A percentile compares a stretch with the other conserved stretches of the same genome.
Evolutionary conservation across 2,888 invertebrate genomes (phyloP).

Genomic region (Netelia inedita): DNA sequence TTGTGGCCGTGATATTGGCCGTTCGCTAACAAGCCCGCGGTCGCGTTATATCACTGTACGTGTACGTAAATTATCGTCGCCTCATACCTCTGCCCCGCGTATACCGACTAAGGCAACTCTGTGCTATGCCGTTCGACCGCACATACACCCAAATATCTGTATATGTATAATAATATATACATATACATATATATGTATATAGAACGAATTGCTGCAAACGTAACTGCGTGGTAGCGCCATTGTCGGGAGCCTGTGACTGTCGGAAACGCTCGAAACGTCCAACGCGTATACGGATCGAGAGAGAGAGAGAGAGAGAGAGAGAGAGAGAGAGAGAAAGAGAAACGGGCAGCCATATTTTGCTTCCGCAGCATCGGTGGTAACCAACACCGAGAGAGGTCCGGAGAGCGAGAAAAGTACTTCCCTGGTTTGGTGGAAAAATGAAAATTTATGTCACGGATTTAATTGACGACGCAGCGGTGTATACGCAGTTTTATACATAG

Average conservation of each 20-base stretch:
- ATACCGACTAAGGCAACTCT: slow-evolving; percentile 32
- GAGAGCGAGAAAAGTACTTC: not conserved
- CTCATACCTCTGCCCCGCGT: slow-evolving; percentile 2
- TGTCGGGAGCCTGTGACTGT: slow-evolving; percentile 11
- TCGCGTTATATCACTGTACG: slow-evolving; percentile 61
- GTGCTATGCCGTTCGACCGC: slow-evolving; percentile 9
- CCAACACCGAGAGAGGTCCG: not conserved
- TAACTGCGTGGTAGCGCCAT: slow-evolving; percentile 19
- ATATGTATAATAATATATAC: not conserved
- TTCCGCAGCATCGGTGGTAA: not conserved
- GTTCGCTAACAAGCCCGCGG: slow-evolving; percentile 65
- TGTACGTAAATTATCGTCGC: slow-evolving; percentile 61
- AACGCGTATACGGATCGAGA: slow-evolving; percentile 4
- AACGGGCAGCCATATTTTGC: slow-evolving; percentile 41
- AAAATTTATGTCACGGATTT: slow-evolving; percentile 47
- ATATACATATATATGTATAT: not conserved
- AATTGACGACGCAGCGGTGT: slow-evolving; percentile 35
- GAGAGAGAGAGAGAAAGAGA: slow-evolving; percentile 14
- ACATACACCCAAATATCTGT: not conserved
- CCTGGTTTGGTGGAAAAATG: slow-evolving; percentile 22
- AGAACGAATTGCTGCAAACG: not conserved
- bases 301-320: slow-evolving; percentile 22
- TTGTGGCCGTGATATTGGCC: slow-evolving; percentile 65
- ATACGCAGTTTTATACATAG: not conserved
- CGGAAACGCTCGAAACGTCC: slow-evolving; percentile 34